Evolutionary conservation across 2,888 invertebrate genomes (phyloP).

Genomic region (Euzophera pinguis): DNA sequence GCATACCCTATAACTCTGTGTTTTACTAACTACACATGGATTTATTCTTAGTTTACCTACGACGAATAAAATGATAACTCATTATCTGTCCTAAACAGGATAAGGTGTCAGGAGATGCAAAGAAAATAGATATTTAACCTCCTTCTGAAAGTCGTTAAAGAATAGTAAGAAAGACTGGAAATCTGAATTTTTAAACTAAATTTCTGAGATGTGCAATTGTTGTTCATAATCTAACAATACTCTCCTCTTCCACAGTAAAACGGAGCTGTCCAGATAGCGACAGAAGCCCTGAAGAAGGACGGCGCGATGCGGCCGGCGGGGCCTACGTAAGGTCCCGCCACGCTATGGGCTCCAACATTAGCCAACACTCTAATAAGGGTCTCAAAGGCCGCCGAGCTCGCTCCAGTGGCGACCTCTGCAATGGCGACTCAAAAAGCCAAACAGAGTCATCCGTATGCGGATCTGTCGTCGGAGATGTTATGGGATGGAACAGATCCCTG

Average conservation of each 20-base stretch:
- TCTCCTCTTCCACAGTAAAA: slow-evolving; percentile 39
- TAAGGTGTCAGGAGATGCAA: too few species aligned
- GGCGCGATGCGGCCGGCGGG: slow-evolving; percentile 67
- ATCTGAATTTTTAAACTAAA: too few species aligned
- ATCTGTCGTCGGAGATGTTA: slow-evolving; percentile 71
- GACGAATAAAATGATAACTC: too few species aligned
- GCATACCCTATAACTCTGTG: too few species aligned
- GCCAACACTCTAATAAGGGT: slow-evolving; percentile 86
- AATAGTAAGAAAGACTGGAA: too few species aligned
- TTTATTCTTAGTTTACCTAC: too few species aligned
- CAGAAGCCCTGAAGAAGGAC: slow-evolving; percentile 37
- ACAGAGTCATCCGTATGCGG: slow-evolving; percentile 75
- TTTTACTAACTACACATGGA: too few species aligned
- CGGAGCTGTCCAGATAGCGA: slow-evolving; percentile 35
- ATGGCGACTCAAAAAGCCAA: slow-evolving; percentile 76
- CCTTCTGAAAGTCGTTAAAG: too few species aligned
- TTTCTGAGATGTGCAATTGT: too few species aligned
- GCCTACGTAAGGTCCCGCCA: slow-evolving; percentile 72
- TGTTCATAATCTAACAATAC: neutral
- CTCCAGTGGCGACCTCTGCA: slow-evolving; percentile 87
- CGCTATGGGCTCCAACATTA: slow-evolving; percentile 89
- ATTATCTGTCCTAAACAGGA: too few species aligned
- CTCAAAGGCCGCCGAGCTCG: slow-evolving; percentile 85
- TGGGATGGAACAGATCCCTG: slow-evolving; percentile 80
- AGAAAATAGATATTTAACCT: too few species aligned